Conservation (phyloP, 1,140 invertebrate genomes). For the Brachionus sp. region DNA sequence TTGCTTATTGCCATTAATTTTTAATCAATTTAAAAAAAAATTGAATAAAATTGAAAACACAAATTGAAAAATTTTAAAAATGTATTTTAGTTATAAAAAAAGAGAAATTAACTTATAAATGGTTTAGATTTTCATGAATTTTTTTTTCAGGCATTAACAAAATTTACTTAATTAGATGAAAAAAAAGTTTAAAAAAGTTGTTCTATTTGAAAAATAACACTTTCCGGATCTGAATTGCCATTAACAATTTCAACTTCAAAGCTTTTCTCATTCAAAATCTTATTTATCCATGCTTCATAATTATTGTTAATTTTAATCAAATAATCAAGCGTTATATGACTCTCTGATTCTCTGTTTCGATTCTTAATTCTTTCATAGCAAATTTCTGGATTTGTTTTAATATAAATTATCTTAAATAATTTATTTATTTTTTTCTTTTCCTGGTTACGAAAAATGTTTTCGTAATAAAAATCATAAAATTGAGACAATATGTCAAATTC, state of each 20-base stretch:
- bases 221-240: background rate
- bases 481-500: conserved; percentile 34
- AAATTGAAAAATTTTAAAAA: too few species aligned
- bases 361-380: conserved; percentile 20
- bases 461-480: background rate
- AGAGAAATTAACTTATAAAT: too few species aligned
- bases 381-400: conserved; percentile 13
- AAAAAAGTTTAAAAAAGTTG: background rate
- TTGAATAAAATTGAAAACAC: too few species aligned
- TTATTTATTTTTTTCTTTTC: background rate
- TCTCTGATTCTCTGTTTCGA: conserved; percentile 28
- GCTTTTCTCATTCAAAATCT: background rate
- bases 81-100: too few species aligned
- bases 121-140: background rate
- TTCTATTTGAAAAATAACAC: conserved; percentile 19
- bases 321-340: conserved; percentile 26
- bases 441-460: background rate
- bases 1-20: too few species aligned
- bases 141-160: background rate
- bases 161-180: background rate
- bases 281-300: conserved; percentile 37
- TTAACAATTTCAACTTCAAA: conserved; percentile 1
- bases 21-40: too few species aligned
- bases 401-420: conserved; percentile 8
- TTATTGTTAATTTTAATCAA: conserved; percentile 21